Conservation (phyloP, 2,113 vertebrate species). For the Cyanistes caeruleus region DNA sequence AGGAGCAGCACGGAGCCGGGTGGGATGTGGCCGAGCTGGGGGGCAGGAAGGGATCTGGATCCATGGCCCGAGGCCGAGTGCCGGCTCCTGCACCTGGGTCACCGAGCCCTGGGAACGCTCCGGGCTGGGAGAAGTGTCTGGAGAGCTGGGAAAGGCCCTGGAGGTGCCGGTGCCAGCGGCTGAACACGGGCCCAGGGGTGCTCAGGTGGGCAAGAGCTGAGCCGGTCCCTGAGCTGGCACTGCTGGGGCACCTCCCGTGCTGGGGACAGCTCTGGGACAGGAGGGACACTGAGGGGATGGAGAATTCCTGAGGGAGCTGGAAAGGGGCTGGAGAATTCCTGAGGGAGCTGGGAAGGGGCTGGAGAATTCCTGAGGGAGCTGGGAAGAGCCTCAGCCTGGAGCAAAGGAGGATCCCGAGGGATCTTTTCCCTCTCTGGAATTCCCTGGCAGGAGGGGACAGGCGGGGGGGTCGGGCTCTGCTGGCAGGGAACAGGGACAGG, state of each 20-base stretch:
- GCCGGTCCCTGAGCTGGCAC: too few species aligned
- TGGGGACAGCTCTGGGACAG: background rate
- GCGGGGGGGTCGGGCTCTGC: background rate
- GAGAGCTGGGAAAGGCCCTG: background rate
- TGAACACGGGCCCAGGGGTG: background rate
- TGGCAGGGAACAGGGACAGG: background rate
- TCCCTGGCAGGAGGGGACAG: too few species aligned
- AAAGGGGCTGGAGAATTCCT: background rate
- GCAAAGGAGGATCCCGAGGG: too few species aligned
- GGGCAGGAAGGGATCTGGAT: background rate
- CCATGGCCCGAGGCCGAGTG: fast-evolving
- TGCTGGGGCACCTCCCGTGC: background rate
- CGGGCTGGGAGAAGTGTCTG: background rate
- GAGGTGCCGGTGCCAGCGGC: background rate
- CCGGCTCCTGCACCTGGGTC: fast-evolving
- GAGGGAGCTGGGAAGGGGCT: too few species aligned
- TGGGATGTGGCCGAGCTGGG: background rate
- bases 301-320: background rate
- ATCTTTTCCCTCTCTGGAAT: too few species aligned
- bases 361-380: too few species aligned
- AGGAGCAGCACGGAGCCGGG: fast-evolving
- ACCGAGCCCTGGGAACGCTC: background rate
- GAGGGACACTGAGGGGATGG: background rate
- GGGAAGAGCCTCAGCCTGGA: too few species aligned
- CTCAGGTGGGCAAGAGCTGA: background rate